Evolutionary conservation across 2,113 vertebrate genomes (phyloP), one percentile per base, ranked within the genome.

Genomic region (Corvus moneduloides): DNA sequence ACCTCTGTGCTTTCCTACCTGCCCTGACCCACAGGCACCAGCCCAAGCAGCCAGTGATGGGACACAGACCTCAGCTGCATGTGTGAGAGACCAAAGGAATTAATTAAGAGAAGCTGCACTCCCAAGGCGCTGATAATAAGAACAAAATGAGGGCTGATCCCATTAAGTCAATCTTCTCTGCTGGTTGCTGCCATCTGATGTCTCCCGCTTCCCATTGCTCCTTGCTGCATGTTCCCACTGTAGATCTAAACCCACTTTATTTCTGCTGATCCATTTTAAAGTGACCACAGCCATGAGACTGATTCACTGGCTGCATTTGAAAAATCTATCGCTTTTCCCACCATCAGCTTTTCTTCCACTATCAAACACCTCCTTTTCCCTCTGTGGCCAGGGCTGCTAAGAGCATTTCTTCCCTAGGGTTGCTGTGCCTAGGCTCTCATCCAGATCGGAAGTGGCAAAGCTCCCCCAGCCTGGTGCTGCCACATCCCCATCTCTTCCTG

Each of bases 41-140:
- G 9, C 11, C 24, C 69, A 43, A 90, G 55, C 27, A 61, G 61
- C 6, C 14, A 1, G 49, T 74, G 76, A 13, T 37, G 12, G 66
- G 44, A 72, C 74, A 30, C 8, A 33, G 19, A 6, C 30, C 77
- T 63, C 95, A 93, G 81, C 84, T 89, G 84, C 5, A 1, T 3
- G 18, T 43, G 58, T 41, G 16, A 56, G 61, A 94, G 72, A 95
- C 89, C 55, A 73, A 76, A 77, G 52, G 78, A 91, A 93, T 93
- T 89, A 78, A 89, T 94, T 64, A 68, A 49, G 44, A 72, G 58
- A 20, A 82, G 84, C 69, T 41, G 30, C 21, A 4, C 48, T 95
- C 96, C 93, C 92, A 75, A 94, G 92, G 87, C 68, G 35, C 81
- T 68, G 66, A 44, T 72, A 74, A 87, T 44, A 78, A 89, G 62